Evolutionary conservation across 30 jellyfish, hydroid and myxozoan species (phyloP).

Genomic region (Turritopsis dohrnii): DNA sequence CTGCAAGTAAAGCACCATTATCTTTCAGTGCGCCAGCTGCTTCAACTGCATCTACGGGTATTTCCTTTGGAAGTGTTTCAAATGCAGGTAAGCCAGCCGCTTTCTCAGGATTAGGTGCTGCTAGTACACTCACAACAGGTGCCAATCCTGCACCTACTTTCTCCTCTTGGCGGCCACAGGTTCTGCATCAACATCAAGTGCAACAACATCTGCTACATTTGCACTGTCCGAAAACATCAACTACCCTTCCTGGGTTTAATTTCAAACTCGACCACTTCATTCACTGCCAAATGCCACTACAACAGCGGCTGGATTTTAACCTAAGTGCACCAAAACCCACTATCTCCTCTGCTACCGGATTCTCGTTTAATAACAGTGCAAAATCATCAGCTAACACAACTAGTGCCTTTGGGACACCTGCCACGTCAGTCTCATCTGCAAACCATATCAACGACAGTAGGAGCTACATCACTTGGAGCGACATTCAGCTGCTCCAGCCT

Average conservation of each 20-base stretch:
- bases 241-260: slow-evolving; percentile 16
- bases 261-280: neutral
- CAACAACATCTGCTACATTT: neutral
- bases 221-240: neutral
- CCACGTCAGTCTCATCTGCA: slow-evolving; percentile 24
- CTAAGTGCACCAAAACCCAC: neutral
- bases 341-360: slow-evolving; percentile 8
- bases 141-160: neutral
- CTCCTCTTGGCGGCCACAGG: neutral
- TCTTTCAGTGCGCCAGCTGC: neutral
- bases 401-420: slow-evolving; percentile 11
- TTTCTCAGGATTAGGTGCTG: neutral
- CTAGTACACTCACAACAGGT: neutral
- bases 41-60: neutral
- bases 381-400: slow-evolving; percentile 23
- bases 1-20: neutral
- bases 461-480: neutral
- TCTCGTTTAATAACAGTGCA: slow-evolving; percentile 23
- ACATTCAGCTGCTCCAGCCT: slow-evolving; percentile 16
- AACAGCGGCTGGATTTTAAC: neutral
- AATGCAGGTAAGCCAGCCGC: neutral
- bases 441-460: neutral
- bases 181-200: slow-evolving; percentile 10
- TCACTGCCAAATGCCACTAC: neutral
- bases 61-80: neutral